These are phyloP conservation scores for Hippocampus zosterae DNA, from an alignment of 2,113 vertebrate species.

Conservation along the genomic window DNA sequence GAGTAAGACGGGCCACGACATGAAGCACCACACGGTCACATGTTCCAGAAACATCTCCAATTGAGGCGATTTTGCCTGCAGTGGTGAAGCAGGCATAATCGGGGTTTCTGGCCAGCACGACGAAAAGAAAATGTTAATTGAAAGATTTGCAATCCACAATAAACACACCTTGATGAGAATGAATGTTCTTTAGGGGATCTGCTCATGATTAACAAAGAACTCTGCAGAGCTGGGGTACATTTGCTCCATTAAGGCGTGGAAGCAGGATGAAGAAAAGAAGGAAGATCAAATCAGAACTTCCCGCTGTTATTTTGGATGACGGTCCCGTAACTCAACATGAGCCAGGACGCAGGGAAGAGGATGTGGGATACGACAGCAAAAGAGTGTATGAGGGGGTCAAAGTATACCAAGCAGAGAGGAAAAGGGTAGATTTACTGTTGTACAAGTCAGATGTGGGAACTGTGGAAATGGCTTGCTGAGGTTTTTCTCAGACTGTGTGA, in stretches of 20 bases:
- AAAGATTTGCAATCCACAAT: conserved; percentile 5
- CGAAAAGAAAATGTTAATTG: background rate
- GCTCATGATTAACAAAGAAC: conserved; percentile 33
- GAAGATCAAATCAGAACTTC: conserved; percentile 21
- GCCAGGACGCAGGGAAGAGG: conserved; percentile 17
- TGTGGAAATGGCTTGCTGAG: conserved; percentile 26
- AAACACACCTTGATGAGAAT: conserved; percentile 43
- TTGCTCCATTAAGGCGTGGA: conserved; percentile 2
- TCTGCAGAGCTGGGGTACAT: conserved; percentile 1
- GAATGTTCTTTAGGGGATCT: conserved; percentile 30
- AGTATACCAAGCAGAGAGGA: conserved; percentile 17
- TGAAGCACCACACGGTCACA: conserved; percentile 11
- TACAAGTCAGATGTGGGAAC: conserved; percentile 40
- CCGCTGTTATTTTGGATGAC: conserved; percentile 21
- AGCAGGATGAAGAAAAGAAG: background rate
- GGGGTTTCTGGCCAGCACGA: conserved; percentile 40
- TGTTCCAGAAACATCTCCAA: conserved; percentile 52
- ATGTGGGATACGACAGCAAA: conserved; percentile 21
- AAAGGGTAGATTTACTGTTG: conserved; percentile 35
- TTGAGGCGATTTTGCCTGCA: conserved; percentile 51
- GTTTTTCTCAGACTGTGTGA: conserved; percentile 42
- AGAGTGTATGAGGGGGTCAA: conserved; percentile 13
- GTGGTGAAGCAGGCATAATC: conserved; percentile 53
- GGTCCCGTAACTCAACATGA: conserved; percentile 40
- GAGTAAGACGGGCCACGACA: conserved; percentile 46